Evolutionary conservation across 2,888 invertebrate species (phyloP), one percentile per base, ranked within the genome.

Genomic region (Artemia sinica): DNA sequence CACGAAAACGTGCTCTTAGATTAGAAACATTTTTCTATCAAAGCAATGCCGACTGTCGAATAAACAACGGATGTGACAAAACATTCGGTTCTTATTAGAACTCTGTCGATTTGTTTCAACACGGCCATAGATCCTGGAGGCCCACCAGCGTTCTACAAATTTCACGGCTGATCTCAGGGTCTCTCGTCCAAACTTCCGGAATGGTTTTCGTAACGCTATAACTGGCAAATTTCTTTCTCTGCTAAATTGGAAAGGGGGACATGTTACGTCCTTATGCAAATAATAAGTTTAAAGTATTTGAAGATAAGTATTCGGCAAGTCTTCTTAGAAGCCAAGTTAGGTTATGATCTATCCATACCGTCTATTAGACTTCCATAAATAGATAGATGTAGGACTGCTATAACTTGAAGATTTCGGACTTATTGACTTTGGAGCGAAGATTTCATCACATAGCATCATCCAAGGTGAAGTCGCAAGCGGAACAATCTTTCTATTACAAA

Each of bases 71-170:
- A 58, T 58, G 63, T 58, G 63, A 58, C 63, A 58, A 58, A 41
- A 58, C 63, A 58, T 58, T 58, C 63, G 63, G 63, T 58, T 58
- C 28, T 28, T 58, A 58, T 58, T 58, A 58, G 63, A 58, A 58
- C 28, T 58, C 63, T 58, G 63, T 58, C 63, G 63, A 58, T 58
- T 58, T 10, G 63, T 58, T 58, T 58, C 63, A 58, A 58, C 63
- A 58, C 63, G 63, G n/a, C 63, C 63, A 58, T 58, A 58, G 14
- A 58, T 58, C 63, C 63, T 58, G 63, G 8, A 11, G 9, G 14
- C 63, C n/a, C 63, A 58, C 63, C 63, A 58, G 2, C 63, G 28
- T 58, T 58, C 28, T 28, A 58, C 8, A 58, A 58, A 58, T 58
- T 58, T 58, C 63, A 58, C 63, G 63, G 10, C 63, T 58, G 14